phyloP scores from a whole-genome alignment of 2,888 invertebrate species.

The Drosophila gaucha region DNA sequence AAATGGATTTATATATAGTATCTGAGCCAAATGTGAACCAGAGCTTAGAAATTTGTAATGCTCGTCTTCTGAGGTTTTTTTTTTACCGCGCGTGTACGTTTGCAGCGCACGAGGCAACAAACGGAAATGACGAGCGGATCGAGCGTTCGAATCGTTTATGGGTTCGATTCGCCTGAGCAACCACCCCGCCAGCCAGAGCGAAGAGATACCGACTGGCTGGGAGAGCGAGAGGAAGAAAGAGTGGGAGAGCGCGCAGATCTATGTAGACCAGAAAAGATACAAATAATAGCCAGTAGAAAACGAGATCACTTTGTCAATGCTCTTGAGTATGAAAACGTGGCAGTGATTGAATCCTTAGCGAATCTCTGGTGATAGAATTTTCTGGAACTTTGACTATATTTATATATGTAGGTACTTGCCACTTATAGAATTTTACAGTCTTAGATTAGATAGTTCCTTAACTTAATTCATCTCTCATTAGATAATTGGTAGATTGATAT shows the following conservation, averaged over 20 bases:
- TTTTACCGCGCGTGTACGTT: conserved; percentile 42
- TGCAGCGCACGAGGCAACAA: conserved; percentile 67
- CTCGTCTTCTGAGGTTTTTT: background rate
- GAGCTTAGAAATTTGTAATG: background rate
- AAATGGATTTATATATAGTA: conserved; percentile 3
- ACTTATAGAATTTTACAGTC: too few species aligned
- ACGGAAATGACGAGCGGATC: conserved; percentile 67
- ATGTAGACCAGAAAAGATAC: conserved; percentile 18
- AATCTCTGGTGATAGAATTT: background rate
- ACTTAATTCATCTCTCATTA: too few species aligned
- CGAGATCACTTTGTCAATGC: conserved; percentile 30
- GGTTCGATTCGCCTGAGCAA: conserved; percentile 34
- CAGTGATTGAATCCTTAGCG: background rate
- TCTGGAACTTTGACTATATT: background rate
- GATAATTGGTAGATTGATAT: too few species aligned
- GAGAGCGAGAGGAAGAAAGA: conserved; percentile 6
- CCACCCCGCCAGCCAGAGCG: conserved; percentile 31
- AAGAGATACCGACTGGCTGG: background rate
- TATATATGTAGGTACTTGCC: too few species aligned
- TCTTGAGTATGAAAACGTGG: conserved; percentile 7
- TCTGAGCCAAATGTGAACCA: background rate
- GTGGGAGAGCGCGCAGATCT: conserved; percentile 1
- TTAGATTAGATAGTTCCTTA: too few species aligned
- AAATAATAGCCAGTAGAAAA: conserved; percentile 9
- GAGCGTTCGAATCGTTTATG: conserved; percentile 42